A percentile compares a stretch with the other conserved stretches of the same genome.
phyloP scores from a whole-genome alignment of 2,113 vertebrate species.

The Smithornis capensis region DNA sequence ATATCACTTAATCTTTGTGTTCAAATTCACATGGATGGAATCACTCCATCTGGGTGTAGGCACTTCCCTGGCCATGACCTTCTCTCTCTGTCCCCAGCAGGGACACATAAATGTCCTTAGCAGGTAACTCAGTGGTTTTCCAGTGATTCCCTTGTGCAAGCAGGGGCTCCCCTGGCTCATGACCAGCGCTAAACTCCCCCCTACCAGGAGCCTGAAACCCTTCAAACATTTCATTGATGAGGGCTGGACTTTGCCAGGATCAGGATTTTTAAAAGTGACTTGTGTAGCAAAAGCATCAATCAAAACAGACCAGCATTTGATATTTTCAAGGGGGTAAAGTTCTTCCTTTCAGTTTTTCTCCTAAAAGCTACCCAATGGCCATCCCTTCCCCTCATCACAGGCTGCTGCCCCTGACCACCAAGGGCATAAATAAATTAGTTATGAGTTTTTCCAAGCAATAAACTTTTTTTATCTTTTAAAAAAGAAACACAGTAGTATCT shows the following conservation, averaged over 20 bases:
- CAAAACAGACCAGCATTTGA: background rate
- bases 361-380: background rate
- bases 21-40: background rate
- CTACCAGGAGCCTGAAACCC: background rate
- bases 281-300: background rate
- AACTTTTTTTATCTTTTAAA: background rate
- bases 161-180: background rate
- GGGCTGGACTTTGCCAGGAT: background rate
- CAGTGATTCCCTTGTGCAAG: rapidly evolving
- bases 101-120: background rate
- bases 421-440: background rate
- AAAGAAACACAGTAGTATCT: background rate
- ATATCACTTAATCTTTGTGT: background rate
- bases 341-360: background rate
- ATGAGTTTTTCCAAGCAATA: constrained; percentile 23
- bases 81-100: background rate
- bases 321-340: background rate
- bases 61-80: background rate
- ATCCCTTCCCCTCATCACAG: background rate
- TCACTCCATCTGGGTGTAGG: rapidly evolving
- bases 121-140: background rate
- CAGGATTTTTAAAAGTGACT: background rate
- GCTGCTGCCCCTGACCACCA: background rate
- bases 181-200: background rate
- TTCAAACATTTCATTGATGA: background rate